These are phyloP conservation scores for Petrolisthes cinctipes DNA, from an alignment of 2,888 invertebrate genomes.

Conservation along the genomic window DNA sequence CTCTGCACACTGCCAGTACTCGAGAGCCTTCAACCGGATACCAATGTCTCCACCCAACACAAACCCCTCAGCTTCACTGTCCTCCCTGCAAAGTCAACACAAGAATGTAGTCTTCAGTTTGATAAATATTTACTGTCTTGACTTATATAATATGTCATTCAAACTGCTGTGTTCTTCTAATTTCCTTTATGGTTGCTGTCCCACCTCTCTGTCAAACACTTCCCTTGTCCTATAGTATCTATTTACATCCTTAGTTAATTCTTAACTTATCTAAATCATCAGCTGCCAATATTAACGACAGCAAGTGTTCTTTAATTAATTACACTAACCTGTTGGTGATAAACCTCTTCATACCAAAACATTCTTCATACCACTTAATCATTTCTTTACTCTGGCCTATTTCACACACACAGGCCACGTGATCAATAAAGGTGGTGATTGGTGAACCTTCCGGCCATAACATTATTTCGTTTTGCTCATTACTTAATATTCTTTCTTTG, in stretches of 20 bases:
- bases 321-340: slow-evolving; percentile 53
- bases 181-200: too few relatives aligned
- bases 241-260: too few relatives aligned
- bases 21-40: slow-evolving; percentile 71
- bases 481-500: not conserved
- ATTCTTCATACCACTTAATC: slow-evolving; percentile 70
- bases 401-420: slow-evolving; percentile 70
- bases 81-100: slow-evolving; percentile 67
- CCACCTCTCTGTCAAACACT: too few relatives aligned
- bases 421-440: slow-evolving; percentile 69
- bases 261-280: too few relatives aligned
- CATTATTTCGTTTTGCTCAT: not conserved
- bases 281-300: too few relatives aligned
- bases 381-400: slow-evolving; percentile 68
- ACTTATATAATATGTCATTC: too few relatives aligned
- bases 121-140: not conserved
- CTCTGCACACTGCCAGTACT: slow-evolving; percentile 72
- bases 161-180: too few relatives aligned
- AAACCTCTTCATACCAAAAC: slow-evolving; percentile 71
- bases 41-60: slow-evolving; percentile 70
- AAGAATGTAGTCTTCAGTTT: not conserved
- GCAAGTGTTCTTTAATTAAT: too few relatives aligned
- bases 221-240: too few relatives aligned
- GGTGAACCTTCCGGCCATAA: not conserved
- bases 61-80: slow-evolving; percentile 69